Evolutionary conservation across 2,797 vertebrate species (phyloP).

Genomic region (Oreonectes daqikongensis): DNA sequence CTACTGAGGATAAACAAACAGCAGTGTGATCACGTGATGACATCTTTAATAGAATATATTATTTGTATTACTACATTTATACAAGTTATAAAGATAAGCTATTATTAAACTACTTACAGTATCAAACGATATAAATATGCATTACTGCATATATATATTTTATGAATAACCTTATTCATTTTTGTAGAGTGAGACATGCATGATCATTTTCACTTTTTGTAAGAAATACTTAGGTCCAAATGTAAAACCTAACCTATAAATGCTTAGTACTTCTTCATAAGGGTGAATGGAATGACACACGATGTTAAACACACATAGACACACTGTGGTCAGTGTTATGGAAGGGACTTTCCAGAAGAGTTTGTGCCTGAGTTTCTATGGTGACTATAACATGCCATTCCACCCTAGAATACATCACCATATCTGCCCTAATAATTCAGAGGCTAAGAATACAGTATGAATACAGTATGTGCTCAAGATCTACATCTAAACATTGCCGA

Average conservation of each 20-base stretch:
- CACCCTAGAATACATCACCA: slow-evolving; percentile 37
- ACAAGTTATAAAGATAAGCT: too few relatives aligned
- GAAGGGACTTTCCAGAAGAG: slow-evolving; percentile 54
- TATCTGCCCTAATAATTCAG: slow-evolving; percentile 31
- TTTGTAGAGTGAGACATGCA: not conserved
- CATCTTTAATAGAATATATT: too few relatives aligned
- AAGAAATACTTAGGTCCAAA: not conserved
- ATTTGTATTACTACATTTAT: too few relatives aligned
- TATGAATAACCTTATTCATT: not conserved
- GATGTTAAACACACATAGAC: slow-evolving; percentile 31
- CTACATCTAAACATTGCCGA: not conserved
- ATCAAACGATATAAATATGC: too few relatives aligned
- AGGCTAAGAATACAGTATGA: not conserved
- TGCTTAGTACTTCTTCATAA: not conserved
- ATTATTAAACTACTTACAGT: too few relatives aligned
- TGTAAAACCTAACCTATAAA: slow-evolving; percentile 1
- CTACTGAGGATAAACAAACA: too few relatives aligned
- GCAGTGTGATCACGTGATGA: too few relatives aligned
- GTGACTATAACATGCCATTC: slow-evolving; percentile 44
- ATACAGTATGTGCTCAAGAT: not conserved
- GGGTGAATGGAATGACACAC: slow-evolving; percentile 24
- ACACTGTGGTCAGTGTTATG: slow-evolving; percentile 41
- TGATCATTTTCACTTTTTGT: slow-evolving; percentile 17
- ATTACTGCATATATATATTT: too few relatives aligned
- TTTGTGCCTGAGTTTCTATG: slow-evolving; percentile 50